phyloP scores from a whole-genome alignment of 2,797 vertebrate species.

The Babyrousa celebensis region DNA sequence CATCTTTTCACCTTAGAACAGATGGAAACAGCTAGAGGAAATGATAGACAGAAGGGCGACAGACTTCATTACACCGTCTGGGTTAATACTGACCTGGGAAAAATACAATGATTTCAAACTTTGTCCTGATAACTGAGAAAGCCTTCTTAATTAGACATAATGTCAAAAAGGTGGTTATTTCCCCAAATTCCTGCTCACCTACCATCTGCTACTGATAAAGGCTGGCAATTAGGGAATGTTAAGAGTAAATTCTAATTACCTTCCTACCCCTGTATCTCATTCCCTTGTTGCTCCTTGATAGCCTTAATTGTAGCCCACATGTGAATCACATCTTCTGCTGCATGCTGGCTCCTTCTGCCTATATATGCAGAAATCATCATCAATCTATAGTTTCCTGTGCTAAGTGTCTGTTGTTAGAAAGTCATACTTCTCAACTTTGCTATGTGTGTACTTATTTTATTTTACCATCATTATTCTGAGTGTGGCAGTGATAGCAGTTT shows the following conservation, averaged over 20 bases:
- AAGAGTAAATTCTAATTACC: conserved; percentile 79
- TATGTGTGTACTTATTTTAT: neutral
- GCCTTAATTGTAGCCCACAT: conserved; percentile 69
- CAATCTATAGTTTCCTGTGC: conserved; percentile 23
- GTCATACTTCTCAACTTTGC: neutral
- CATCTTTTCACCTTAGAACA: conserved; percentile 76
- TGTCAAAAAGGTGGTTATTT: conserved; percentile 76
- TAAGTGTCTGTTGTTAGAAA: conserved; percentile 49
- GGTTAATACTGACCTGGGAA: conserved; percentile 84
- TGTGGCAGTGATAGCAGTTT: neutral
- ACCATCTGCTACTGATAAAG: conserved; percentile 83
- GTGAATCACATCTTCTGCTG: conserved; percentile 57
- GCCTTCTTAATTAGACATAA: conserved; percentile 80
- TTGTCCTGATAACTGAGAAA: conserved; percentile 79
- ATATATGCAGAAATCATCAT: conserved; percentile 28
- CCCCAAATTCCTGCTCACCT: conserved; percentile 74
- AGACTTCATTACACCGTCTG: conserved; percentile 79
- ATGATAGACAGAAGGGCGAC: conserved; percentile 82
- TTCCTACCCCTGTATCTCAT: conserved; percentile 9
- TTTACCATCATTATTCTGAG: conserved; percentile 19
- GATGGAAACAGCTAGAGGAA: conserved; percentile 78
- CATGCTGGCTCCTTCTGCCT: conserved; percentile 31
- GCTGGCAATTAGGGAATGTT: conserved; percentile 75
- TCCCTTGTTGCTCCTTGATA: conserved; percentile 73
- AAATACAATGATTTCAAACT: conserved; percentile 78